These are phyloP conservation scores for Spilogale gracilis DNA, from an alignment of 2,113 vertebrate genomes.

Conservation along the genomic window DNA sequence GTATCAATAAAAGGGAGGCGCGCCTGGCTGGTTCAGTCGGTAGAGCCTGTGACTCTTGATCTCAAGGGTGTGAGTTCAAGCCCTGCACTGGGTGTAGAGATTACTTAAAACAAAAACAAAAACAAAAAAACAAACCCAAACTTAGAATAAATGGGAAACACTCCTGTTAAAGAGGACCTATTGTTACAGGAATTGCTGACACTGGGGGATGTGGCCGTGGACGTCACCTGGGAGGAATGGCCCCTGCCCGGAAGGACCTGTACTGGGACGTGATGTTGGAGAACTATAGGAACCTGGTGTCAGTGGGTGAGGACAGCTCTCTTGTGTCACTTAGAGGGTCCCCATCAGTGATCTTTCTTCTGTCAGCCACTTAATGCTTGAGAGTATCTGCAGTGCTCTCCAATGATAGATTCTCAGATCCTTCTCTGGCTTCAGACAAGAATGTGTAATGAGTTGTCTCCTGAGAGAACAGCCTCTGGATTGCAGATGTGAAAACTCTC, in stretches of 20 bases:
- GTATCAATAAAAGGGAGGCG: background rate
- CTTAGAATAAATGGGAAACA: background rate
- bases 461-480: background rate
- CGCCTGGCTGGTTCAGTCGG: background rate
- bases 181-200: background rate
- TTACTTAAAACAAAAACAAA: background rate
- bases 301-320: background rate
- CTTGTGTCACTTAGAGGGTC: background rate
- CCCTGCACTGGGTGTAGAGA: background rate
- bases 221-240: constrained; percentile 38
- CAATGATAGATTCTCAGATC: too few species aligned
- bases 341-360: background rate
- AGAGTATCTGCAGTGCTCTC: background rate
- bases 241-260: background rate
- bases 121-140: background rate
- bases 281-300: constrained; percentile 27
- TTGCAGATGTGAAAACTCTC: background rate
- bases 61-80: background rate
- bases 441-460: background rate
- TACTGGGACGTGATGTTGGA: constrained; percentile 30
- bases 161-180: background rate
- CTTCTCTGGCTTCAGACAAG: background rate
- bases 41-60: background rate
- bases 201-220: background rate
- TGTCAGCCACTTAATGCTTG: background rate